Evolutionary conservation across 2,888 invertebrate species (phyloP).

Genomic region (Sturmia bella): DNA sequence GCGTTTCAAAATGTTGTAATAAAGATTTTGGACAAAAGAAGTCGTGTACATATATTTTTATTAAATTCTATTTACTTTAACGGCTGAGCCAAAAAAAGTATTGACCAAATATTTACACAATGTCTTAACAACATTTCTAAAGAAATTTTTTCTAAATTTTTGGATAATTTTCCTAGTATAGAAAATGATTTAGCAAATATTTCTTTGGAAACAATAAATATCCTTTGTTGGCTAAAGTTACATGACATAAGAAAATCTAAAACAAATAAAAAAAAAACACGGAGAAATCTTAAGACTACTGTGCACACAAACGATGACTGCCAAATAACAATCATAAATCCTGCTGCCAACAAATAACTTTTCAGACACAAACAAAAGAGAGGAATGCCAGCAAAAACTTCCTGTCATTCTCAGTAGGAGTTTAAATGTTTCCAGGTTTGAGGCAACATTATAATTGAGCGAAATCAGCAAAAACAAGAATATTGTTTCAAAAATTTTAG

Average conservation of each 20-base stretch:
- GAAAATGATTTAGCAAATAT: constrained; percentile 28
- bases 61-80: constrained; percentile 2
- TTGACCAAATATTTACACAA: constrained; percentile 33
- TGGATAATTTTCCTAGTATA: not conserved
- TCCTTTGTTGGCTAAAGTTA: not conserved
- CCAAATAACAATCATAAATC: constrained; percentile 27
- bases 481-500: not conserved
- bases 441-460: constrained; percentile 33
- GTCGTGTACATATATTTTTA: not conserved
- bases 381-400: constrained; percentile 18
- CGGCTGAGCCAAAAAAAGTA: constrained; percentile 1
- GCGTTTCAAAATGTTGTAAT: not conserved
- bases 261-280: not conserved
- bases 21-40: not conserved
- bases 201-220: not conserved
- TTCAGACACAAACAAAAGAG: not conserved
- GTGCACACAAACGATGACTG: constrained; percentile 18
- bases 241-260: not conserved
- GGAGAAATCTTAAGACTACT: not conserved
- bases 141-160: not conserved
- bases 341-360: not conserved
- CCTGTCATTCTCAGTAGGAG: constrained; percentile 52
- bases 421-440: constrained; percentile 10
- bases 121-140: not conserved
- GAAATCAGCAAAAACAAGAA: constrained; percentile 56